These are phyloP conservation scores for Lucilia cuprina DNA, from an alignment of 1,140 invertebrate species.

Conservation along the genomic window DNA sequence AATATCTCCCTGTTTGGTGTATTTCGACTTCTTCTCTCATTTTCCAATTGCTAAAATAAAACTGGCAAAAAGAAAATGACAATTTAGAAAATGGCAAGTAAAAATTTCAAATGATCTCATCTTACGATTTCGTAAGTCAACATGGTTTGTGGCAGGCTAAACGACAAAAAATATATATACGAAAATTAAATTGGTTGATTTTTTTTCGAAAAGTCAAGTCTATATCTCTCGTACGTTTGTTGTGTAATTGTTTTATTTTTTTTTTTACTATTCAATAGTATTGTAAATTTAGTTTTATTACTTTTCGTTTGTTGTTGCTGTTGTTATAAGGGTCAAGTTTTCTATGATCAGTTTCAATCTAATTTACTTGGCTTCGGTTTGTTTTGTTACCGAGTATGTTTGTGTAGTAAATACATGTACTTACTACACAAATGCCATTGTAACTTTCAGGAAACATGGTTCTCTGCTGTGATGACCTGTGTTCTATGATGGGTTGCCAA, in stretches of 20 bases:
- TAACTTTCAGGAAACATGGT: neutral
- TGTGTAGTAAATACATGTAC: neutral
- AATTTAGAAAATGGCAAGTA: slow-evolving; percentile 3
- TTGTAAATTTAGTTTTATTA: slow-evolving; percentile 32
- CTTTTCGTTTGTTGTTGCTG: neutral
- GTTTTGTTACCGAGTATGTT: no score
- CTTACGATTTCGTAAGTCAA: slow-evolving; percentile 24
- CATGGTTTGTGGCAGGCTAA: neutral
- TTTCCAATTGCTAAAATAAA: slow-evolving; percentile 2
- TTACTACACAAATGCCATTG: neutral
- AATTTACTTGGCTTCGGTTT: slow-evolving; percentile 1
- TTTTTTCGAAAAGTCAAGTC: neutral
- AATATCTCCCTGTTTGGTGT: slow-evolving; percentile 5
- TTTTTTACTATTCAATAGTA: neutral
- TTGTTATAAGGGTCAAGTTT: slow-evolving; percentile 8
- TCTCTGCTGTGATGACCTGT: slow-evolving; percentile 9
- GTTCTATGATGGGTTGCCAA: slow-evolving; percentile 22
- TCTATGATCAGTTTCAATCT: slow-evolving; percentile 32
- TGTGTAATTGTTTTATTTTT: slow-evolving; percentile 19
- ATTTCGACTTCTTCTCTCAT: neutral
- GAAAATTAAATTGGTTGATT: slow-evolving; percentile 20
- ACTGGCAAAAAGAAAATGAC: slow-evolving; percentile 25
- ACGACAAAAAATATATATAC: neutral
- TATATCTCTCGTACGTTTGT: neutral
- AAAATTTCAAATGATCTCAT: slow-evolving; percentile 30